Evolutionary conservation across 2,113 vertebrate species (phyloP), one percentile per base, ranked within the genome.

Genomic region (Plestiodon gilberti): DNA sequence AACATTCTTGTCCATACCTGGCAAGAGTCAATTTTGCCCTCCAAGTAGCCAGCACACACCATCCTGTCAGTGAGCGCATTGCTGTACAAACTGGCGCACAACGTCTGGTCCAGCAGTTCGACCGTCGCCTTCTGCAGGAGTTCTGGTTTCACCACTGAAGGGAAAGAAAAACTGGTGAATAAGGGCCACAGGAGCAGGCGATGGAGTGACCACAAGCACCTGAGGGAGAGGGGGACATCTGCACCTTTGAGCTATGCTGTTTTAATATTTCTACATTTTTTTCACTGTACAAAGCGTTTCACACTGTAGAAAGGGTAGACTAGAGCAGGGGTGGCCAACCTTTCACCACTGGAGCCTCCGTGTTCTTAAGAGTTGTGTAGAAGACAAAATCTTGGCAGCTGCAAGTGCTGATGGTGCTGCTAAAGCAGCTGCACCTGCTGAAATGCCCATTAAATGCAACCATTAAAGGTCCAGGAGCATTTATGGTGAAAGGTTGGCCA

Each of bases 11-110:
- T 8, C 4, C 62, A 8, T 87, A 99, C 99, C 98, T 99, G 98
- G 92, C 99, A 99, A 17, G 98, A 98, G 91, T 99, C 99, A 18
- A 99, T 96, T 38, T 98, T 98, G 67, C 99, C 99, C 28, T 98
- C 97, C 93, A 99, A 95, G 92, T 98, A 99, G 57, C 99, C 99
- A 0, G 98, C 99, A 28, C 99, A 99, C 94, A 99, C 69, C 99
- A 99, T 99, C 93, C 97, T 96, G 74, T 96, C 94, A 0, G 98
- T 98, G 87, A 99, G 93, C 0, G 90, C 92, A 0, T 96, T 96
- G 92, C 96, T 96, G 61, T 99, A 99, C 78, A 98, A 96, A 11
- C 95, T 91, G 10, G 97, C 94, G 78, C 99, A 99, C 38, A 97
- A 88, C 0, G 91, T 93, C 82, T 98, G 97, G 88, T 99, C 98